phyloP scores from a whole-genome alignment of 1,140 invertebrate species.

The Potamilus streckersoni region DNA sequence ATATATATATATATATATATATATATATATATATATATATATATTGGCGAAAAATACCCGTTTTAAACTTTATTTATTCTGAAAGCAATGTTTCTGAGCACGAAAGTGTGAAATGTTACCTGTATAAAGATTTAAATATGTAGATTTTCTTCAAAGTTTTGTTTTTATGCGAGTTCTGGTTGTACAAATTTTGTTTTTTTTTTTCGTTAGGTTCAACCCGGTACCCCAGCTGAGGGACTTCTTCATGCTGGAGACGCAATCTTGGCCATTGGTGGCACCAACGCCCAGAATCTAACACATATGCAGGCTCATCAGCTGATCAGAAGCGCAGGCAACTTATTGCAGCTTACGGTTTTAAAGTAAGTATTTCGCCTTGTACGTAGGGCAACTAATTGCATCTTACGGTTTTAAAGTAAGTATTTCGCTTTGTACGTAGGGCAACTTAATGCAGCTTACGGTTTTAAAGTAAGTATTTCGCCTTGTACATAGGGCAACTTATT shows the following conservation, averaged over 20 bases:
- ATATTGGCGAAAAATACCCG: no score
- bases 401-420: slow-evolving; percentile 2
- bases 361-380: slow-evolving; percentile 20
- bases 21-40: no score
- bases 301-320: slow-evolving; percentile 55
- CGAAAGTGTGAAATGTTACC: no score
- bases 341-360: slow-evolving; percentile 49
- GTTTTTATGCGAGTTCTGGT: not conserved
- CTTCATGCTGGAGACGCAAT: slow-evolving; percentile 46
- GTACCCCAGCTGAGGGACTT: slow-evolving; percentile 35
- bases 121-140: no score
- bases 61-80: no score
- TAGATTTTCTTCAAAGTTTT: no score
- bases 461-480: no score
- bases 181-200: not conserved
- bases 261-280: slow-evolving; percentile 40
- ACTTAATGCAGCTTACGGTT: not conserved
- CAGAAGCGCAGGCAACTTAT: slow-evolving; percentile 42
- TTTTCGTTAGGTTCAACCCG: slow-evolving; percentile 41
- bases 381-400: no score
- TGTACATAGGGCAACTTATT: no score
- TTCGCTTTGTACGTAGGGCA: no score
- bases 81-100: no score
- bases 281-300: slow-evolving; percentile 45
- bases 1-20: no score